Conservation (phyloP, 2,888 invertebrate genomes). For the Dicroscelio sp. region DNA sequence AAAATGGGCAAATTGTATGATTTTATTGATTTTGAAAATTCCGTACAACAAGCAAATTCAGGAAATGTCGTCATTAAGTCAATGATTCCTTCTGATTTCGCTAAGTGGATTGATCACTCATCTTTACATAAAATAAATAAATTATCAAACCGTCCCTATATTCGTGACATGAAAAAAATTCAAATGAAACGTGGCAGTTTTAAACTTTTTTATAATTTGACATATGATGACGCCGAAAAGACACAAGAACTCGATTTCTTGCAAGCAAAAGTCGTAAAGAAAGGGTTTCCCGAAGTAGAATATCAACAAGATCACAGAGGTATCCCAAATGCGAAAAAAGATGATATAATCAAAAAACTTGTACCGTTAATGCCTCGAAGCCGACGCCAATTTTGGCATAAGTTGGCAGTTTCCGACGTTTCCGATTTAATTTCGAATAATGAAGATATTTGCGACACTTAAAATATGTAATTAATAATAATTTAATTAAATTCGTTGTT, state of each 20-base stretch:
- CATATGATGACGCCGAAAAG: conserved; percentile 15
- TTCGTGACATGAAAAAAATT: conserved; percentile 57
- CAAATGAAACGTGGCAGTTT: conserved; percentile 47
- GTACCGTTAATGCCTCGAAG: conserved; percentile 50
- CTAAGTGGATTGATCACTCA: background rate
- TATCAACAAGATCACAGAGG: conserved; percentile 22
- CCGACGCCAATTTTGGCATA: conserved; percentile 55
- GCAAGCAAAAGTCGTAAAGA: conserved; percentile 38
- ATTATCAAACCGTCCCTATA: conserved; percentile 7
- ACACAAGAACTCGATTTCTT: conserved; percentile 49
- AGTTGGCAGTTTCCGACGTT: conserved; percentile 39
- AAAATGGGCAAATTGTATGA: conserved; percentile 61
- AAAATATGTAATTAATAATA: background rate
- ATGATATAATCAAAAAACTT: conserved; percentile 49
- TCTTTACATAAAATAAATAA: conserved; percentile 18
- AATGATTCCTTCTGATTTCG: background rate
- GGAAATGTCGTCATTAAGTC: conserved; percentile 18
- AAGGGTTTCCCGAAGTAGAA: conserved; percentile 24
- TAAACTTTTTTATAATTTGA: conserved; percentile 32
- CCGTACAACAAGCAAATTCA: conserved; percentile 45
- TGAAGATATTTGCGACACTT: background rate
- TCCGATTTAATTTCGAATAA: conserved; percentile 44
- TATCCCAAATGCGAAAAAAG: conserved; percentile 54
- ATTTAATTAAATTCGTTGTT: background rate
- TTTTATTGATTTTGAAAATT: conserved; percentile 54